phyloP scores from a whole-genome alignment of 2,113 vertebrate species.

The Canis aureus region DNA sequence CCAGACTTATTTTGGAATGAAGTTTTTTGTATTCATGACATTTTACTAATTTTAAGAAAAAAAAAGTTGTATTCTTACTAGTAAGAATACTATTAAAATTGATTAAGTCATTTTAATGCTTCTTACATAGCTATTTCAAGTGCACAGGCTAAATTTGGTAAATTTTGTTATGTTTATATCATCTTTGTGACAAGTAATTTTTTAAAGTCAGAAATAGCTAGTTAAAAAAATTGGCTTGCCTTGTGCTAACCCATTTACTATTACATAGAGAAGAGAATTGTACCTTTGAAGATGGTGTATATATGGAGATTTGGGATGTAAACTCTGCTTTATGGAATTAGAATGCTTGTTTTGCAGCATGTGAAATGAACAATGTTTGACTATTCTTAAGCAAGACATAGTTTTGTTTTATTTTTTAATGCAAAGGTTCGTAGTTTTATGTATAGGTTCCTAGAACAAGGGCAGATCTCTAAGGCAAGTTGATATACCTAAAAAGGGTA shows the following conservation, averaged over 20 bases:
- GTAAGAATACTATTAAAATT: slow-evolving; percentile 18
- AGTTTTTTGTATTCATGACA: slow-evolving; percentile 24
- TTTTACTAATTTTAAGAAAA: background rate
- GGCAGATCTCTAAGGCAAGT: background rate
- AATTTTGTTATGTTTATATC: slow-evolving; percentile 25
- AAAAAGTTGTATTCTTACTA: background rate
- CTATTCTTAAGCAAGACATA: background rate
- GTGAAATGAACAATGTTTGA: slow-evolving; percentile 25
- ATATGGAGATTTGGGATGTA: slow-evolving; percentile 5
- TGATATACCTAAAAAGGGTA: background rate
- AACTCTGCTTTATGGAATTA: background rate
- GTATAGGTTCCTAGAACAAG: slow-evolving; percentile 43
- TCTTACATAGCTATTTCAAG: background rate
- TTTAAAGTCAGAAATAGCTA: slow-evolving; percentile 28
- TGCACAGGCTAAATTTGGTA: background rate
- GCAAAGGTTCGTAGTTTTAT: slow-evolving; percentile 3
- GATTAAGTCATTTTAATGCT: background rate
- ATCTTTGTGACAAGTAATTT: slow-evolving; percentile 30
- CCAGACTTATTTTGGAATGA: slow-evolving; percentile 3
- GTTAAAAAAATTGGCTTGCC: background rate
- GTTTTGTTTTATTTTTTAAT: slow-evolving; percentile 29
- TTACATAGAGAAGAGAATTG: background rate
- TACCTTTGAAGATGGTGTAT: slow-evolving; percentile 26
- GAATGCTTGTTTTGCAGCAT: slow-evolving; percentile 20
- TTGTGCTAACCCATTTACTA: background rate